phyloP scores from a whole-genome alignment of 2,888 invertebrate species.

The Mechanitis messenoides region DNA sequence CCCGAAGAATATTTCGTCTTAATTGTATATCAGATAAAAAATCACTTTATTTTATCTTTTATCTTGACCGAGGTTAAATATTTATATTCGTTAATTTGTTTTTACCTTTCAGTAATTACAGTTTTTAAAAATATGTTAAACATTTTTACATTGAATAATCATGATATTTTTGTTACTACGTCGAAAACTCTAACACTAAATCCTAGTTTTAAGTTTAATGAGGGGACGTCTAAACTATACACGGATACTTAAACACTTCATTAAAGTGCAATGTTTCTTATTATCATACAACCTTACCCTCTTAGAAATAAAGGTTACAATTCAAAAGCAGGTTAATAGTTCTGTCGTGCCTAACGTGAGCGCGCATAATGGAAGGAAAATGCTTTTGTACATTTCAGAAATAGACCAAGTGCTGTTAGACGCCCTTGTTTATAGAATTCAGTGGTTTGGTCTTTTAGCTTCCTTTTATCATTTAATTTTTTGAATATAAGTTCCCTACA shows the following conservation, averaged over 20 bases:
- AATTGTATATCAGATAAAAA: conserved; percentile 24
- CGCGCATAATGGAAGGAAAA: conserved; percentile 25
- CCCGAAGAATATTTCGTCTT: conserved; percentile 15
- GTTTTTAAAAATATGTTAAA: neutral
- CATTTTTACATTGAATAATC: neutral
- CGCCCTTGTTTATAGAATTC: conserved; percentile 5
- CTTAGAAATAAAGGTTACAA: conserved; percentile 11
- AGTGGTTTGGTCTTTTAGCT: conserved; percentile 7
- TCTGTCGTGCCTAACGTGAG: conserved; percentile 21
- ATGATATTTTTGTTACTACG: neutral
- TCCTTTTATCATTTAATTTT: conserved; percentile 2
- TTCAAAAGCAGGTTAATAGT: conserved; percentile 8
- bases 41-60: conserved; percentile 22
- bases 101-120: neutral
- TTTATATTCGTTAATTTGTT: conserved; percentile 16
- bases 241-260: conserved; percentile 6
- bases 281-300: conserved; percentile 9
- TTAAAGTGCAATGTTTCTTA: conserved; percentile 4
- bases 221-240: conserved; percentile 6
- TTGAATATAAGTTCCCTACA: neutral
- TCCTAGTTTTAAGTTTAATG: conserved; percentile 5
- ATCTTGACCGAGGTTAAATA: conserved; percentile 25
- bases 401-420: conserved; percentile 20
- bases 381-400: conserved; percentile 26
- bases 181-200: neutral